Base-by-base conservation (phyloP, 2,797 vertebrate genomes). In the Danio jaintianensis region DNA sequence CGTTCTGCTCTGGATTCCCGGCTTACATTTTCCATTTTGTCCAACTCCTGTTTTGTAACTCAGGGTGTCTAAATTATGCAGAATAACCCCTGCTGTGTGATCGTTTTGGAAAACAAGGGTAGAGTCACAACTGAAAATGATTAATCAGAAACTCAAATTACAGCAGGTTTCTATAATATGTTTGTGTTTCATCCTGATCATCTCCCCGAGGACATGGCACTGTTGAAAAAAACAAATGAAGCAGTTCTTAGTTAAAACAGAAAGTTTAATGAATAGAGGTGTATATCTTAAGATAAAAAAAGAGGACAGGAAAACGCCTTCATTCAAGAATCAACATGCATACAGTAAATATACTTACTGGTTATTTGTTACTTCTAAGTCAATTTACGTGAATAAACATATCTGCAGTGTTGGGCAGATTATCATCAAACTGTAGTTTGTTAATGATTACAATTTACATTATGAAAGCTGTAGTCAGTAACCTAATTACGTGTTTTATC, bases 1-100 rank as follows among this genome's bases (percentile, higher is more conserved):
- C 94, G 90, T 85, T 94, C 94, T 0, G 93, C 90, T 68, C 94
- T 89, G 77, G 94, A 89, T 87, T 94, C 94, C 84, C 89, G 86
- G 20, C 82, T 86, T 0, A 86, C 84, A 83, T 88, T 91, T 84
- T 94, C 93, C 86, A 92, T 83, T 7, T 77, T 42, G 6, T 92
- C 88, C 85, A 16, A 69, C 38, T 75, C 11, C 52, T 58, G 47
- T 53, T 42, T 69, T 5, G 67, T 87, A 58, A 47, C 58, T 68
- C 62, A 47, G 53, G 40, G 66, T n/a, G 53, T 50, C 22, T 64
- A 62, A 45, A 66, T n/a, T 4, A 18, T 18, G 58, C 11, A 18
- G 9, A 62, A 69, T 5, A 42, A 66, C 42, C 70, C 78, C 75
- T 71, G 59, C 7, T 40, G 18, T 16, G 7, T 67, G 48, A 47